Base-by-base conservation (phyloP, 2,888 invertebrate species). In the Melanchra persicariae region DNA sequence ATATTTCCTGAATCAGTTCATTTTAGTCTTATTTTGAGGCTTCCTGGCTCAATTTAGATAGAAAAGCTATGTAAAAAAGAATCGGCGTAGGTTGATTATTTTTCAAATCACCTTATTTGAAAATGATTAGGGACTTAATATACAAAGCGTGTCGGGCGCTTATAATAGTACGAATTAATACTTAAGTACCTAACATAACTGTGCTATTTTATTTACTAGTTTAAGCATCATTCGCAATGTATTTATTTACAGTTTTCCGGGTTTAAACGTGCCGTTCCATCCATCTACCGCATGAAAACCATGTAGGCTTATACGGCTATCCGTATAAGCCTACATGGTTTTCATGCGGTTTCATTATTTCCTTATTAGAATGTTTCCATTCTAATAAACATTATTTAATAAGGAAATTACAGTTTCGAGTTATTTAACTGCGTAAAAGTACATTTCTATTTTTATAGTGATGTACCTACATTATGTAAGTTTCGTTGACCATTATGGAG, bases 1-100 rank as follows among this genome's bases (percentile, higher is more conserved):
- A 58, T 70, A 70, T 74, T 73, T 73, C 55, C 45, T 55, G 57
- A 79, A 76, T 71, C 68, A 57, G 45, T 63, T 67, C 59, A 62
- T n/a, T n/a, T n/a, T n/a, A n/a, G n/a, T n/a, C n/a, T n/a, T 69
- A 65, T 60, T 37, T 49, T 30, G n/a, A 45, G 55, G 12, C 22
- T 12, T 17, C 34, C 49, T 59, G 65, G 68, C 8, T 73, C 60
- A 63, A 54, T 55, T 81, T 57, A 62, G n/a, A 57, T 60, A 34
- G 34, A 52, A 64, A 26, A 34, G 15, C n/a, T 59, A 30, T 5
- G 30, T 22, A n/a, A 15, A 43, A 3, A 3, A 30, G 30, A 30
- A 12, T 10, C 51, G 22, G 24, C n/a, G 26, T 59, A 24, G n/a
- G 40, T n/a, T 26, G 12, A 7, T 26, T 37, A 51, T 55, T 40